Evolutionary conservation across 2,888 invertebrate species (phyloP).

Genomic region (Hylaea fasciaria): DNA sequence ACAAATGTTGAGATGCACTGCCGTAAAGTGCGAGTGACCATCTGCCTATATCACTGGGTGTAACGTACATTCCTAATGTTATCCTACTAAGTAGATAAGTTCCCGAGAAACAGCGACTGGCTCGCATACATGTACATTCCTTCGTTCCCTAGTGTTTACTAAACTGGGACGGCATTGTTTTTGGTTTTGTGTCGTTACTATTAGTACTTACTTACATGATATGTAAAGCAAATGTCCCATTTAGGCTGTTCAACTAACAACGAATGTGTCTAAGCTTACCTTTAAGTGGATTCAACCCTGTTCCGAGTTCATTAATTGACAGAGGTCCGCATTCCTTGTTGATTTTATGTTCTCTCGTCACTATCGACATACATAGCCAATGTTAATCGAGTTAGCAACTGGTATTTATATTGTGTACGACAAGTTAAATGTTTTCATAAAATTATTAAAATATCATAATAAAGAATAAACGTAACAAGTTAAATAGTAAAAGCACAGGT

Average conservation of each 20-base stretch:
- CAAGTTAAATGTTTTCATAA: slow-evolving; percentile 42
- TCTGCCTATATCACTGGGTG: slow-evolving; percentile 16
- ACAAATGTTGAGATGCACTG: slow-evolving; percentile 71
- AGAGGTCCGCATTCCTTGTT: no score
- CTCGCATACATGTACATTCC: slow-evolving; percentile 56
- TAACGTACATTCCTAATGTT: slow-evolving; percentile 50
- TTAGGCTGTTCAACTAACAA: slow-evolving; percentile 80
- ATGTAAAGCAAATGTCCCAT: slow-evolving; percentile 59
- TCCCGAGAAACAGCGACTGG: slow-evolving; percentile 66
- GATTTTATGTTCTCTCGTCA: slow-evolving; percentile 10
- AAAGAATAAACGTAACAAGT: slow-evolving; percentile 65
- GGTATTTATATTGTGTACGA: slow-evolving; percentile 47
- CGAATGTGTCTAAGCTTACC: slow-evolving; percentile 63
- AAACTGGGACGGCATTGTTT: slow-evolving; percentile 23
- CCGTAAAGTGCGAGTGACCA: slow-evolving; percentile 52
- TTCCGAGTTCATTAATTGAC: slow-evolving; percentile 27
- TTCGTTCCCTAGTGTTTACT: slow-evolving; percentile 34
- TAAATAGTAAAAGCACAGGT: slow-evolving; percentile 75
- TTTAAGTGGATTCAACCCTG: slow-evolving; percentile 48
- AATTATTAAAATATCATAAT: slow-evolving; percentile 36
- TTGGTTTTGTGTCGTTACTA: slow-evolving; percentile 36
- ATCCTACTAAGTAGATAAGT: slow-evolving; percentile 64
- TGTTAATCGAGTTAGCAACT: slow-evolving; percentile 26
- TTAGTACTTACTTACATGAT: no score
- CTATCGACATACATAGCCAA: slow-evolving; percentile 37